Conservation (phyloP, 2,113 vertebrate genomes). For the Mesembrinibis cayennensis region DNA sequence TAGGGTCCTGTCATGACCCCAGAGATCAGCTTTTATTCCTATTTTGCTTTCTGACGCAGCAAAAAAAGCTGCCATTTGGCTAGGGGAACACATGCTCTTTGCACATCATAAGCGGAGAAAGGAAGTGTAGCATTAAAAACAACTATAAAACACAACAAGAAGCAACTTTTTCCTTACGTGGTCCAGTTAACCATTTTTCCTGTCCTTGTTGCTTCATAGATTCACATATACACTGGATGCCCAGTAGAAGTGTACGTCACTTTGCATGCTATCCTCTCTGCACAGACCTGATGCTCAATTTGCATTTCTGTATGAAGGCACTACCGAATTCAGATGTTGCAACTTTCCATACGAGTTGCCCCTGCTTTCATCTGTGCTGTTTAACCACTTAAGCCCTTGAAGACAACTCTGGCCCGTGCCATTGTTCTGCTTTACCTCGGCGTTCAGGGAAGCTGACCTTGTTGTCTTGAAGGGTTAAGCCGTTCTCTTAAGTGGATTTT, state of each 20-base stretch:
- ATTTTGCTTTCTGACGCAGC: not conserved
- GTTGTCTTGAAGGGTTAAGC: not conserved
- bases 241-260: not conserved
- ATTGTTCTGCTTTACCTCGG: not conserved
- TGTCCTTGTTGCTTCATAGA: not conserved
- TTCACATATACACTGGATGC: not conserved
- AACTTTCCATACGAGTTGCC: not conserved
- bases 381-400: not conserved
- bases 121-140: not conserved
- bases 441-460: not conserved
- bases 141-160: not conserved
- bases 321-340: not conserved
- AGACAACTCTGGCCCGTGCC: fast-evolving
- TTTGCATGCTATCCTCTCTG: not conserved
- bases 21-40: not conserved
- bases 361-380: not conserved
- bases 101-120: not conserved
- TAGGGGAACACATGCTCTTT: not conserved
- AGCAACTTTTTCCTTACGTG: not conserved
- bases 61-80: not conserved
- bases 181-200: not conserved
- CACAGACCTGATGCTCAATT: not conserved
- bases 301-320: not conserved
- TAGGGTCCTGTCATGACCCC: not conserved
- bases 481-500: not conserved